Evolutionary conservation across 35 echinoderm and acorn worm genomes (phyloP), one percentile per base, ranked within the genome.

Genomic region (Patiria miniata): DNA sequence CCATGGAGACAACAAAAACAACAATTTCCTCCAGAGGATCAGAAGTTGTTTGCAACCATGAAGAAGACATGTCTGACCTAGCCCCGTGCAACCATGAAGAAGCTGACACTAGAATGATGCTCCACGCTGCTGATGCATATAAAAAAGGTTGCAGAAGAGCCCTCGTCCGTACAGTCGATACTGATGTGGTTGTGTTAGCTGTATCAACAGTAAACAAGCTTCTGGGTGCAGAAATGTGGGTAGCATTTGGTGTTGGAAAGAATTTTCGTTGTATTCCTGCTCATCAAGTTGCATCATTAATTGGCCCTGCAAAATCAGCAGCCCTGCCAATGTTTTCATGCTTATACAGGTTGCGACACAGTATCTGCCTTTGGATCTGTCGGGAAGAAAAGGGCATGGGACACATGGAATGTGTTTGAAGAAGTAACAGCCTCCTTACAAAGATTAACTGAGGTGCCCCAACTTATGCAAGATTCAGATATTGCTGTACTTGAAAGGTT

Each of bases 321-420:
- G 80, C 19, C 18, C 54, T 90, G 40, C 61, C 61, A 33, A 22
- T 90, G 19, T n/a, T 90, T 90, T 57, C 59, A 85, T 78, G 65
- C 89, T 14, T 85, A 85, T 28, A 84, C 88, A 39, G 88, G 88
- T 16, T 90, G 80, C 47, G 88, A 90, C 39, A 76, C 61, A 19
- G 18, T 40, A 17, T 42, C 86, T 5, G 32, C 38, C 14, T 88
- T 88, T 40, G 19, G 7, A 14, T 39, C 39, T 14, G 36, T 9
- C 39, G 86, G 86, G 0, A 88, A 88, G 77, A 79, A 56, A 53
- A 65, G 53, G 8, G 83, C 83, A 14, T 85, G 83, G 83, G 21
- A 9, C 8, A 65, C 55, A 29, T 55, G 83, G 42, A 40, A 39
- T 16, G 33, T 34, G 23, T 87, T 56, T 56, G 14, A 15, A 7